Conservation (phyloP, 2,797 vertebrate genomes). For the Muraenolepis orangiensis region DNA sequence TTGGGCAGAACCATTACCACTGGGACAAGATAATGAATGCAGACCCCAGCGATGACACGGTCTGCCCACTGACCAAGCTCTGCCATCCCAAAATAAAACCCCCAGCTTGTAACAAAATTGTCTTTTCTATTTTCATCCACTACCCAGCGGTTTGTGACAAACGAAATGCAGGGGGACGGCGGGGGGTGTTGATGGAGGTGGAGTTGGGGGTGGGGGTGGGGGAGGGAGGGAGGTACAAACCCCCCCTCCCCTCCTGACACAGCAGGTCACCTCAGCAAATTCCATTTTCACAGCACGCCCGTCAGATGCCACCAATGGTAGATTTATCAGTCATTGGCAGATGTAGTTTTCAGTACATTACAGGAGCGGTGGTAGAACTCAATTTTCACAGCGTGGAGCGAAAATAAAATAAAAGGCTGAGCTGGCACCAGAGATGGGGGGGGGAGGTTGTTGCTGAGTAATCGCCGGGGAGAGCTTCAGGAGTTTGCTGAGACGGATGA, state of each 20-base stretch:
- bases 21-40: not conserved
- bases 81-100: not conserved
- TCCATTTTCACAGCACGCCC: slow-evolving; percentile 62
- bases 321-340: slow-evolving; percentile 72
- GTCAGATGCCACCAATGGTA: slow-evolving; percentile 60
- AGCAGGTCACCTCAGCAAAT: slow-evolving; percentile 50
- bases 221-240: slow-evolving; percentile 12
- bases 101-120: too few species aligned
- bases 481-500: not conserved
- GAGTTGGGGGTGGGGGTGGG: too few species aligned
- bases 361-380: slow-evolving; percentile 60
- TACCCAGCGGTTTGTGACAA: too few species aligned
- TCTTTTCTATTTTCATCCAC: too few species aligned
- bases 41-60: not conserved
- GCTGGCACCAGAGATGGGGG: slow-evolving; percentile 55
- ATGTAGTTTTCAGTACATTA: slow-evolving; percentile 69
- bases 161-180: too few species aligned
- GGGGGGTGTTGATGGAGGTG: too few species aligned
- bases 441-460: slow-evolving; percentile 54
- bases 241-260: slow-evolving; percentile 53
- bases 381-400: slow-evolving; percentile 63
- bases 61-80: not conserved
- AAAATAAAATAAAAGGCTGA: slow-evolving; percentile 55
- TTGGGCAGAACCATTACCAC: not conserved
- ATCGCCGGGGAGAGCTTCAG: slow-evolving; percentile 51